These are phyloP conservation scores for Micronycteris hirsuta DNA, from an alignment of 2,113 vertebrate species.

Conservation along the genomic window DNA sequence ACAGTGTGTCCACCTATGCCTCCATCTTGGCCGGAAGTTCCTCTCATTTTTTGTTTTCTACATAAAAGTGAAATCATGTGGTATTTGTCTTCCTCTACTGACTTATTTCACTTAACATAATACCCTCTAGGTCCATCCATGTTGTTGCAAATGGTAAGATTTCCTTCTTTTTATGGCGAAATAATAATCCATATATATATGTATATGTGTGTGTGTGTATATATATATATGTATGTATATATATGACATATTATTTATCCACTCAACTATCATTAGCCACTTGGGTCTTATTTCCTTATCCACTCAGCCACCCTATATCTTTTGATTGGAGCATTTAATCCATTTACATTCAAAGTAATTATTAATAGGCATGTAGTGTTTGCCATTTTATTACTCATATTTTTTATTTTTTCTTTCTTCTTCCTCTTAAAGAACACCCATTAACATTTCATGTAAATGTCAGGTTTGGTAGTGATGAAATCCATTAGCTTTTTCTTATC, in stretches of 20 bases:
- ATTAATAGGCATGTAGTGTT: not conserved
- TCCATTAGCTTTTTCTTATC: too few relatives aligned
- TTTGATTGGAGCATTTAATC: not conserved
- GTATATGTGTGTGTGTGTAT: too few relatives aligned
- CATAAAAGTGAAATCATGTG: too few relatives aligned
- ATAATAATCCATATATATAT: not conserved
- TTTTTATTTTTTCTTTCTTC: not conserved
- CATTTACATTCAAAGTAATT: not conserved
- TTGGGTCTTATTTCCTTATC: not conserved
- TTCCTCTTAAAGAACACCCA: too few relatives aligned
- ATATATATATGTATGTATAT: too few relatives aligned
- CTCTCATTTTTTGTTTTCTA: too few relatives aligned
- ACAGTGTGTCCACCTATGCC: too few relatives aligned
- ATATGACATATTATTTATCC: not conserved
- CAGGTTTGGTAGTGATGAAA: too few relatives aligned
- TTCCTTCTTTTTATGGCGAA: not conserved
- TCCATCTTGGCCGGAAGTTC: too few relatives aligned
- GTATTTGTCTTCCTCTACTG: too few relatives aligned
- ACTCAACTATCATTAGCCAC: too few relatives aligned
- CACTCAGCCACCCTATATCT: not conserved
- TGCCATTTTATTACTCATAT: not conserved
- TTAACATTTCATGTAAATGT: too few relatives aligned
- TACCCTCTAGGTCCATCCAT: not conserved
- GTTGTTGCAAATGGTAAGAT: not conserved
- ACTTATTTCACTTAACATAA: not conserved